Evolutionary conservation across 2,888 invertebrate genomes (phyloP), one percentile per base, ranked within the genome.

Genomic region (Cyclophora punctaria): DNA sequence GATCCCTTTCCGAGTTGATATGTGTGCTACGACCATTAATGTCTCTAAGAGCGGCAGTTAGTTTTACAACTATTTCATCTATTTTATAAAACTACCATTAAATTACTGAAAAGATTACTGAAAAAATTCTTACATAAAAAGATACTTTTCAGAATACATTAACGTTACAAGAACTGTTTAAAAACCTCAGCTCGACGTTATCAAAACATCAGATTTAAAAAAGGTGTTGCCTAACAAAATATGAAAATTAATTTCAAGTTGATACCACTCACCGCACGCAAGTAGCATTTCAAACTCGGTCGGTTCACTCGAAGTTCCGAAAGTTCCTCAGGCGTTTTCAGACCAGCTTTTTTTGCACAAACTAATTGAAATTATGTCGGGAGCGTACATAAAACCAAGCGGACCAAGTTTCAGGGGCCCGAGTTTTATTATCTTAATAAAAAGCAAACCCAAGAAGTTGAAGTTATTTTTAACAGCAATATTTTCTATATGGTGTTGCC

Each of bases 351-450:
- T 60, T 62, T 60, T 53, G 51, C 48, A 59, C 58, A 71, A 69
- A 66, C 63, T 69, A 76, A 75, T 75, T 78, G 71, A 76, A 78
- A 78, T 75, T 68, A 76, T 71, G 71, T 71, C 60, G 56, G 48
- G 48, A 51, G 57, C 55, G 61, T 55, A 57, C 52, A 62, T 61
- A 63, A 65, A 69, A 64, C 52, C 20, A 20, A 20, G 58, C 50
- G 47, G 64, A 55, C 55, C 52, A 73, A 73, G 60, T 73, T 74
- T 59, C 46, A 53, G 63, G 63, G 67, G 63, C 67, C 50, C 57
- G 53, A 66, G 61, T 71, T 73, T 77, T 75, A 75, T 78, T 78
- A 73, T 75, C 69, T 69, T 69, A 66, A 71, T 74, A 71, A 75
- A 76, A 74, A 67, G 59, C 58, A 52, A 62, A 60, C 60, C 61